phyloP scores from a whole-genome alignment of 2,113 vertebrate genomes.

The Echinops telfairi region DNA sequence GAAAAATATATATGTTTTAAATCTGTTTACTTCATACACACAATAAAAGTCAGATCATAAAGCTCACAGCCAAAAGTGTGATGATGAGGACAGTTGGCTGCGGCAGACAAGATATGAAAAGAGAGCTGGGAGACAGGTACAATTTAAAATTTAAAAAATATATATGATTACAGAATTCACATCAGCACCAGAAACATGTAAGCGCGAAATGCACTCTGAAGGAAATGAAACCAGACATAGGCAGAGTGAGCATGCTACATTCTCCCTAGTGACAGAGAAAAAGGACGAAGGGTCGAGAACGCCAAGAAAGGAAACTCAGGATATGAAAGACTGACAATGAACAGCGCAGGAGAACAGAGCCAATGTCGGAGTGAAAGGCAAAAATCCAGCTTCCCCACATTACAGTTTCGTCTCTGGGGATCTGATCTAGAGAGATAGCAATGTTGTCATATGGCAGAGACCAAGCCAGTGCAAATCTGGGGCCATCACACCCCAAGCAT shows the following conservation, averaged over 20 bases:
- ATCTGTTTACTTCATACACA: too few species aligned
- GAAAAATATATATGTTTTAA: too few species aligned
- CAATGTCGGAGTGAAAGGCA: neutral
- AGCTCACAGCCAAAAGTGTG: neutral
- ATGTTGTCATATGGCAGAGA: neutral
- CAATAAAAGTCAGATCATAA: neutral
- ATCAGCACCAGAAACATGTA: neutral
- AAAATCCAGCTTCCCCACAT: neutral
- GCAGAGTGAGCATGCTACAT: neutral
- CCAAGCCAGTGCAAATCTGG: neutral
- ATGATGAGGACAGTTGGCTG: slow-evolving; percentile 10
- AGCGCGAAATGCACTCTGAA: neutral
- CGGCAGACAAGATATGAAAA: neutral
- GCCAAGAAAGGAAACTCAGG: neutral
- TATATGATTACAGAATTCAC: neutral
- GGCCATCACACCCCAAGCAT: neutral
- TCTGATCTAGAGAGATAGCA: neutral
- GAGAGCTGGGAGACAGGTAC: neutral
- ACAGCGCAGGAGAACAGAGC: neutral
- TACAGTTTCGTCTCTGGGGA: neutral
- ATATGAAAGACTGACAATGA: neutral
- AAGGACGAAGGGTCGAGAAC: neutral
- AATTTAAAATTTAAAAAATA: too few species aligned
- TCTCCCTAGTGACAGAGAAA: neutral
- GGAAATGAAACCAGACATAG: neutral